Percentiles rank a stretch among this genome's conserved stretches.
These are phyloP conservation scores for Hybognathus amarus DNA, from an alignment of 2,797 vertebrate genomes.

Conservation along the genomic window DNA sequence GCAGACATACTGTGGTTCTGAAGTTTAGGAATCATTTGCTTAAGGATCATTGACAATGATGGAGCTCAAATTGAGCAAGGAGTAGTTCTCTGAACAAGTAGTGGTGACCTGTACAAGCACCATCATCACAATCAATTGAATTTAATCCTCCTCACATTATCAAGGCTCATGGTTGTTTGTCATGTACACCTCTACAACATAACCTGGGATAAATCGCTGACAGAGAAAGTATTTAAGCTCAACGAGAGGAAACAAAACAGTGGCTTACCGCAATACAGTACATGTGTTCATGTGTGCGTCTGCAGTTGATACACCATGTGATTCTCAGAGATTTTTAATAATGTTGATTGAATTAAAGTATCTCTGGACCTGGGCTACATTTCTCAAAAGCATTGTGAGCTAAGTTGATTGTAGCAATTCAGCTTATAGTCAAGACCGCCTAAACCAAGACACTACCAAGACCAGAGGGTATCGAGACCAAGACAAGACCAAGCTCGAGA, in stretches of 20 bases:
- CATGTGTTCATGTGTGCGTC: not conserved
- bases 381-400: not conserved
- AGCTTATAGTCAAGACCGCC: too few species aligned
- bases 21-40: not conserved
- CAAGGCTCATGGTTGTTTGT: slow-evolving; percentile 19
- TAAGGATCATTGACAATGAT: slow-evolving; percentile 15
- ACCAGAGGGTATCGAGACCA: too few species aligned
- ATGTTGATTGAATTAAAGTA: slow-evolving; percentile 28
- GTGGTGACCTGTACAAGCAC: slow-evolving; percentile 16
- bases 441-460: too few species aligned
- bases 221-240: slow-evolving; percentile 21
- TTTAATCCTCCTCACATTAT: slow-evolving; percentile 34
- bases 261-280: slow-evolving; percentile 37
- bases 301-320: slow-evolving; percentile 23
- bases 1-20: not conserved
- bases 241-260: slow-evolving; percentile 24
- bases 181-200: slow-evolving; percentile 16
- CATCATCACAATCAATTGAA: slow-evolving; percentile 39
- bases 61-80: slow-evolving; percentile 11
- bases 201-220: slow-evolving; percentile 6
- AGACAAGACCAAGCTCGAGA: too few species aligned
- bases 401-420: not conserved
- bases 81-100: not conserved
- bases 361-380: not conserved
- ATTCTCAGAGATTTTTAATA: slow-evolving; percentile 5